Conservation (phyloP, 2,888 invertebrate species). For the Zele albiditarsus region DNA sequence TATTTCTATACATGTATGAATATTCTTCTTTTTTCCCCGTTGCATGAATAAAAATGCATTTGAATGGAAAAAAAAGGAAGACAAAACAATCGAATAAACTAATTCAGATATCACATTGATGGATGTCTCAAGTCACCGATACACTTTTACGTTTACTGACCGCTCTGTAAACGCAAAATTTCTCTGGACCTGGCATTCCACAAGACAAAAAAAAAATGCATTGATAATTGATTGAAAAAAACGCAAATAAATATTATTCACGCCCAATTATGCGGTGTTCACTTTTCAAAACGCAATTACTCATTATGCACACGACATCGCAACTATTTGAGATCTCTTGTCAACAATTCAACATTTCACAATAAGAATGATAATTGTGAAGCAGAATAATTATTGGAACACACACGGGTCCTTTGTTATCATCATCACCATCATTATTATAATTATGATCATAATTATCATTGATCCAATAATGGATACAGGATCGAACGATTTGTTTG, state of each 20-base stretch:
- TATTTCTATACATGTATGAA: background rate
- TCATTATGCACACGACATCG: constrained; percentile 25
- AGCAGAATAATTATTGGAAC: background rate
- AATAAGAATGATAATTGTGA: constrained; percentile 34
- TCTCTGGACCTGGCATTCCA: constrained; percentile 48
- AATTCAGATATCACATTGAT: constrained; percentile 18
- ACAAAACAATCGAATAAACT: constrained; percentile 12
- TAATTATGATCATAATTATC: constrained; percentile 3
- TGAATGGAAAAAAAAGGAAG: constrained; percentile 6
- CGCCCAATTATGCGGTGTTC: background rate
- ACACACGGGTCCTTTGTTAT: constrained; percentile 15
- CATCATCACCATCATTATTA: background rate
- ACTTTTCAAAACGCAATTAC: constrained; percentile 7
- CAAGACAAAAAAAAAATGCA: constrained; percentile 22
- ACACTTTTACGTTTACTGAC: constrained; percentile 67
- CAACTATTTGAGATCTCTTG: constrained; percentile 47
- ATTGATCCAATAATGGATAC: constrained; percentile 17
- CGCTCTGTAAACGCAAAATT: constrained; percentile 68
- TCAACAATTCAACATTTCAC: constrained; percentile 41
- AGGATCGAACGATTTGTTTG: constrained; percentile 21
- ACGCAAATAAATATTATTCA: background rate
- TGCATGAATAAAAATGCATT: constrained; percentile 12
- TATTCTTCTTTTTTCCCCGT: background rate
- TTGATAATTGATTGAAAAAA: background rate
- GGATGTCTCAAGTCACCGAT: constrained; percentile 45